Evolutionary conservation across 2,888 invertebrate genomes (phyloP).

Genomic region (Eurytoma adleriae): DNA sequence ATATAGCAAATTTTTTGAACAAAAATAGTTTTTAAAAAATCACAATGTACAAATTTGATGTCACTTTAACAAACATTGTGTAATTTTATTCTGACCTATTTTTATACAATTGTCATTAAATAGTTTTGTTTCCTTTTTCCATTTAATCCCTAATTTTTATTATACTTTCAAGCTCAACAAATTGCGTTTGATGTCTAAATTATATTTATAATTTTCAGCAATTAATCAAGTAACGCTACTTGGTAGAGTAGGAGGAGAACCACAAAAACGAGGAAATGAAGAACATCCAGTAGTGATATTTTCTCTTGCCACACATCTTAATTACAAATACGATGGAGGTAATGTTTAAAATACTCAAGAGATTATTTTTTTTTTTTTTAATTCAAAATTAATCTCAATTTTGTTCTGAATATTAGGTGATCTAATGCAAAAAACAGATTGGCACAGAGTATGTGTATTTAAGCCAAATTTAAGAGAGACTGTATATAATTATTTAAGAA

Average conservation of each 20-base stretch:
- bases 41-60: no score
- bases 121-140: no score
- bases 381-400: conserved; percentile 17
- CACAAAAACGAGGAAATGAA: conserved; percentile 88
- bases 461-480: conserved; percentile 88
- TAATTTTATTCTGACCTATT: no score
- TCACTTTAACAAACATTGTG: no score
- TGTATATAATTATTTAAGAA: conserved; percentile 87
- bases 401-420: conserved; percentile 81
- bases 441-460: conserved; percentile 94
- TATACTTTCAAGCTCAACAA: neutral
- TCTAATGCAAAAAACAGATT: conserved; percentile 90
- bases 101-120: no score
- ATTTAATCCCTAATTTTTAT: neutral
- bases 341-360: conserved; percentile 43
- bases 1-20: no score
- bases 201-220: conserved; percentile 77
- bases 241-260: conserved; percentile 92
- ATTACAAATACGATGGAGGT: conserved; percentile 82
- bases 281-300: conserved; percentile 92
- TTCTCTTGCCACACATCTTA: conserved; percentile 92
- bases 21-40: no score
- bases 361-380: conserved; percentile 7
- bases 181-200: neutral
- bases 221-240: conserved; percentile 90